These are phyloP conservation scores for Hyposoter didymator DNA, from an alignment of 2,888 invertebrate genomes.

Conservation along the genomic window DNA sequence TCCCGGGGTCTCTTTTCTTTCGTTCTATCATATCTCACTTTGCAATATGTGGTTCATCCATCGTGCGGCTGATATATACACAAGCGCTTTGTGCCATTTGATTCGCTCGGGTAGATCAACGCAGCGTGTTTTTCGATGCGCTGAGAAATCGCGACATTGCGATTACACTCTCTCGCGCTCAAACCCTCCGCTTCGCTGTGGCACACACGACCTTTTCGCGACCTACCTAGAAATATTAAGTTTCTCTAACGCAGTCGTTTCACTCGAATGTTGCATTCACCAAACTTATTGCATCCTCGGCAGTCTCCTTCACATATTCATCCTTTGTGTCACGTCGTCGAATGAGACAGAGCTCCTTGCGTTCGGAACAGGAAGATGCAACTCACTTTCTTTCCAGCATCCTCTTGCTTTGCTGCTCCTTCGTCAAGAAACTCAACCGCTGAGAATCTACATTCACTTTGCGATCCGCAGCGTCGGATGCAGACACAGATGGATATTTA, in stretches of 20 bases:
- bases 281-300: neutral
- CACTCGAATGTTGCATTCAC: constrained; percentile 35
- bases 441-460: constrained; percentile 9
- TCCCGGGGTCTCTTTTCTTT: constrained; percentile 51
- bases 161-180: constrained; percentile 23
- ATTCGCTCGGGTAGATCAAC: constrained; percentile 39
- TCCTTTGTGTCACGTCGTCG: neutral
- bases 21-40: constrained; percentile 47
- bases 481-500: neutral
- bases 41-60: neutral
- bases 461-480: neutral
- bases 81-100: constrained; percentile 31
- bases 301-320: neutral
- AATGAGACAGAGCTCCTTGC: neutral
- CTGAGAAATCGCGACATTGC: constrained; percentile 55
- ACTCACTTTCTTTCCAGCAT: constrained; percentile 36
- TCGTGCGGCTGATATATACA: neutral
- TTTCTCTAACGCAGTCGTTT: constrained; percentile 61
- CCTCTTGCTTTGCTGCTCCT: neutral
- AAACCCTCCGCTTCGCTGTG: constrained; percentile 20
- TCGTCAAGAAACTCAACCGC: constrained; percentile 31
- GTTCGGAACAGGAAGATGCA: neutral
- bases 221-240: constrained; percentile 54
- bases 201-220: constrained; percentile 47
- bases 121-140: constrained; percentile 52